Base-by-base conservation (phyloP, 2,113 vertebrate genomes). In the Oxyruncus cristatus region DNA sequence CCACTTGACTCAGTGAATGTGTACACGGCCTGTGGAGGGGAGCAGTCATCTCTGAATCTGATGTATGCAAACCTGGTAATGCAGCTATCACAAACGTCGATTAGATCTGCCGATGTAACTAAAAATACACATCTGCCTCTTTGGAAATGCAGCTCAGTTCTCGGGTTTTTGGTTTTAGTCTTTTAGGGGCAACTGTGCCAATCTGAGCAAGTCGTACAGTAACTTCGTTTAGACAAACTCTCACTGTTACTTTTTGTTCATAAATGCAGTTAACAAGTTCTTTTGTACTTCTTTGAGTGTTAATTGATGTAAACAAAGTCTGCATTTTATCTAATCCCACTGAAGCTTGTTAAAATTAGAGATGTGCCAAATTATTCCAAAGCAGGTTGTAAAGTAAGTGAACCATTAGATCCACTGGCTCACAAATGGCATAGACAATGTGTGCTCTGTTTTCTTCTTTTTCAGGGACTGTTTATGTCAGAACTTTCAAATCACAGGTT, bases 261-360 rank as follows among this genome's bases (percentile, higher is more conserved):
- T 92, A 95, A 97, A 96, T 61, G 95, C 90, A 91, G 86, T 94
- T 96, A 95, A 88, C 66, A 92, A 96, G 65, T 95, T 85, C 47
- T 91, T 89, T 79, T 95, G 74, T 96, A 75, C 93, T 96, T 96
- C 91, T 95, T 95, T 96, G 92, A 96, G 82, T 96, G 72, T 96
- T 97, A 95, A 93, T 94, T 94, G 88, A 93, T 95, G 83, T 95
- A 97, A 97, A 95, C 85, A 96, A 97, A 95, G 83, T 96, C 91
- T 95, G 92, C 70, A 84, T 97, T 97, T 94, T 96, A 91, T 95
- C 92, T 85, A 96, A 89, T 95, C 93, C 92, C 88, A 81, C 78
- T 91, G 97, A 96, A 97, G 95, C 95, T 98, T 95, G 89, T 97
- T 97, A 97, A 95, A 94, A 84, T 96, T 88, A 93, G 93, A 97